phyloP scores from a whole-genome alignment of 2,888 invertebrate genomes.

The Crocallis elinguaria region DNA sequence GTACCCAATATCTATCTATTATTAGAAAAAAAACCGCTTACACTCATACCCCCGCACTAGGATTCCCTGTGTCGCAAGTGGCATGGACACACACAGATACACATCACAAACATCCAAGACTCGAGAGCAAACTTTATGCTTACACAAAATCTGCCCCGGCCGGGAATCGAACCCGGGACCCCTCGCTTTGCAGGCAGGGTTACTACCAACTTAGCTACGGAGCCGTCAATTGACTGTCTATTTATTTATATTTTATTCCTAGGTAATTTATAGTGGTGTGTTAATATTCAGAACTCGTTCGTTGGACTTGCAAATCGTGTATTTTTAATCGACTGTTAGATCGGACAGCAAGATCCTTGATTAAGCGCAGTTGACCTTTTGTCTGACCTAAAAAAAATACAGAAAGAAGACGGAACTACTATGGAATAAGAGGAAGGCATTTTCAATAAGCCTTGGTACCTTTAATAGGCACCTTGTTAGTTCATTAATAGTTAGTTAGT shows the following conservation, averaged over 20 bases:
- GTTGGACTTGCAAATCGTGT: slow-evolving; percentile 31
- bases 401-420: slow-evolving; percentile 30
- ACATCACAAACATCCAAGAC: too few species aligned
- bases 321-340: slow-evolving; percentile 30
- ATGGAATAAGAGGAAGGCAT: slow-evolving; percentile 22
- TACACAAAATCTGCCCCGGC: too few species aligned
- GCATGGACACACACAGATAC: too few species aligned
- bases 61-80: too few species aligned
- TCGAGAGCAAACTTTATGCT: too few species aligned
- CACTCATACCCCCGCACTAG: too few species aligned
- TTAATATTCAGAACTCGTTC: slow-evolving; percentile 31
- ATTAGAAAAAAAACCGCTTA: too few species aligned
- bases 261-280: not conserved
- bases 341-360: slow-evolving; percentile 42
- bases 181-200: too few species aligned
- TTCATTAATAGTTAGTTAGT: not conserved
- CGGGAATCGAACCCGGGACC: too few species aligned
- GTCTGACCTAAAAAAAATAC: slow-evolving; percentile 38
- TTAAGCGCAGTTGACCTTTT: slow-evolving; percentile 47
- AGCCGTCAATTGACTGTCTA: not conserved
- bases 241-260: not conserved
- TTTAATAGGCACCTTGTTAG: slow-evolving; percentile 9
- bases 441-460: slow-evolving; percentile 18
- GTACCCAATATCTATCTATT: too few species aligned
- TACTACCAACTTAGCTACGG: not conserved